Conservation (phyloP, 2,888 invertebrate species). For the Aplocera efformata region DNA sequence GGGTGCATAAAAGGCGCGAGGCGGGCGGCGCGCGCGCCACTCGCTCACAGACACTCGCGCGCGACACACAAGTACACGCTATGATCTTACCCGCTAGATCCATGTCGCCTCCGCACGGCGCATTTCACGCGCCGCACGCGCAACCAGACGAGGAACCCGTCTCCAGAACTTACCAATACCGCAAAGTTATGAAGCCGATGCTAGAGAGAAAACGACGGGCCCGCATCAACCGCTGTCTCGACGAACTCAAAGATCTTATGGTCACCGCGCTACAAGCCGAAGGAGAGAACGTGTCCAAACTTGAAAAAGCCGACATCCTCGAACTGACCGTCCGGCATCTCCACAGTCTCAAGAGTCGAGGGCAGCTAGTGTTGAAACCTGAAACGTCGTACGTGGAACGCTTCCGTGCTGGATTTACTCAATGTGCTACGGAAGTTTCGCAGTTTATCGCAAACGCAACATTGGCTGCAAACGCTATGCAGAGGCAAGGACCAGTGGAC, state of each 20-base stretch:
- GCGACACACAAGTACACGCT: slow-evolving; percentile 43
- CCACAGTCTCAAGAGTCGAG: slow-evolving; percentile 88
- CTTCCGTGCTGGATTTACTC: slow-evolving; percentile 92
- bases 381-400: slow-evolving; percentile 88
- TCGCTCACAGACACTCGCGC: slow-evolving; percentile 72
- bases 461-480: slow-evolving; percentile 87
- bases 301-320: slow-evolving; percentile 93
- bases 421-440: slow-evolving; percentile 94
- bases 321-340: slow-evolving; percentile 92
- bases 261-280: slow-evolving; percentile 91
- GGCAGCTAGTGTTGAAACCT: slow-evolving; percentile 78
- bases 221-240: slow-evolving; percentile 93
- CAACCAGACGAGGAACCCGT: slow-evolving; percentile 82
- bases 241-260: slow-evolving; percentile 94
- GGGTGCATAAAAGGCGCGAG: slow-evolving; percentile 71
- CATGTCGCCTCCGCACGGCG: slow-evolving; percentile 76
- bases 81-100: slow-evolving; percentile 76
- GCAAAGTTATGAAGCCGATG: slow-evolving; percentile 96
- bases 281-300: slow-evolving; percentile 92
- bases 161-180: slow-evolving; percentile 94
- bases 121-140: slow-evolving; percentile 69
- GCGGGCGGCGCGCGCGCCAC: slow-evolving; percentile 70
- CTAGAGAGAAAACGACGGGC: slow-evolving; percentile 92
- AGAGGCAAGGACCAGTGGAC: slow-evolving; percentile 85
- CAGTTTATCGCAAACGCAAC: slow-evolving; percentile 82